Evolutionary conservation across 2,888 invertebrate genomes (phyloP).

Genomic region (Dryocosmus kuriphilus): DNA sequence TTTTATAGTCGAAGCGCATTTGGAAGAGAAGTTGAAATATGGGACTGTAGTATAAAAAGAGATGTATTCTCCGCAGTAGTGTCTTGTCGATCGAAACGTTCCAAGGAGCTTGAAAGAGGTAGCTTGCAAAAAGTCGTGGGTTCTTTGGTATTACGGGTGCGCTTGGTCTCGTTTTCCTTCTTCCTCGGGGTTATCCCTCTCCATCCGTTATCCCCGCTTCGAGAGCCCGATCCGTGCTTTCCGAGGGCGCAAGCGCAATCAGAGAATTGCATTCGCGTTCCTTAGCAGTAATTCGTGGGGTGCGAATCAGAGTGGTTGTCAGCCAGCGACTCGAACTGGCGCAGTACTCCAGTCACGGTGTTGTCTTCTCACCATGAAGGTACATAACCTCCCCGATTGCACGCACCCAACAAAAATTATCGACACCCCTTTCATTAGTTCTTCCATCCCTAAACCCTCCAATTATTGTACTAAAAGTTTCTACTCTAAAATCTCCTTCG

Average conservation of each 20-base stretch:
- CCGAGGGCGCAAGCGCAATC: conserved; percentile 59
- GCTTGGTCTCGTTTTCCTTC: conserved; percentile 43
- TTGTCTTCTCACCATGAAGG: conserved; percentile 57
- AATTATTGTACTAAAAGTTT: background rate
- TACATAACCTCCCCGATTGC: conserved; percentile 51
- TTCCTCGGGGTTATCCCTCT: conserved; percentile 46
- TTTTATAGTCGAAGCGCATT: background rate
- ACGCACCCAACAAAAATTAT: background rate
- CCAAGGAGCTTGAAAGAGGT: conserved; percentile 38
- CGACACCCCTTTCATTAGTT: background rate
- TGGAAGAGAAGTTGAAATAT: conserved; percentile 7
- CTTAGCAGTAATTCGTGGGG: conserved; percentile 72
- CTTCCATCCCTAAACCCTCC: background rate
- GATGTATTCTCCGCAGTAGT: conserved; percentile 19
- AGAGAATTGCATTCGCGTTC: conserved; percentile 61
- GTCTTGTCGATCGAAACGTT: conserved; percentile 30
- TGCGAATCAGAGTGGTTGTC: conserved; percentile 69
- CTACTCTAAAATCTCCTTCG: background rate
- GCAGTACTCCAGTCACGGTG: conserved; percentile 54
- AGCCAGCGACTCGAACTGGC: conserved; percentile 52
- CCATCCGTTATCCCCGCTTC: conserved; percentile 40
- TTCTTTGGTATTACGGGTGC: conserved; percentile 32
- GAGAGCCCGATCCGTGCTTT: conserved; percentile 46
- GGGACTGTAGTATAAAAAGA: conserved; percentile 15
- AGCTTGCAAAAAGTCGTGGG: conserved; percentile 38